Conservation (phyloP, 1,140 invertebrate genomes). For the Armadillidium nasatum region DNA sequence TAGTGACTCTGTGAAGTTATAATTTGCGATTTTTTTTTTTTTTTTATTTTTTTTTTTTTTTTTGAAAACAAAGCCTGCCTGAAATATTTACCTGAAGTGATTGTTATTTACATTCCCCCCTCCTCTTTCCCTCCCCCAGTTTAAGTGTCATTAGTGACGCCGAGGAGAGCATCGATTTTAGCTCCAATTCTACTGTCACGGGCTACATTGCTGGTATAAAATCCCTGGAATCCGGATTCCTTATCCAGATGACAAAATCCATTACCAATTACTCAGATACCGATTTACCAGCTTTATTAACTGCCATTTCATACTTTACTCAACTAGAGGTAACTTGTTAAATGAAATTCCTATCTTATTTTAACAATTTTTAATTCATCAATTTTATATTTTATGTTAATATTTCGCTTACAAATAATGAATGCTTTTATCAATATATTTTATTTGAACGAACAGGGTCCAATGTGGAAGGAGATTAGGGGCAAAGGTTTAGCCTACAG, state of each 20-base stretch:
- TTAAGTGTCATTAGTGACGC: neutral
- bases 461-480: slow-evolving; percentile 78
- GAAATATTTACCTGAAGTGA: no score
- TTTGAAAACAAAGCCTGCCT: no score
- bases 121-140: no score
- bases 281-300: slow-evolving; percentile 66
- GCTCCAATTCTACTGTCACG: slow-evolving; percentile 29
- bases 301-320: slow-evolving; percentile 78
- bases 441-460: slow-evolving; percentile 59
- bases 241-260: slow-evolving; percentile 62
- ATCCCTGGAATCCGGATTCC: slow-evolving; percentile 71
- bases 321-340: slow-evolving; percentile 65
- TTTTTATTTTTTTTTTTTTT: no score
- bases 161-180: neutral
- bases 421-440: neutral
- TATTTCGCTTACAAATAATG: no score
- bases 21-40: no score
- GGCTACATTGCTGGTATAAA: slow-evolving; percentile 72
- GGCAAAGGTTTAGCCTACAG: slow-evolving; percentile 79
- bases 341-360: no score
- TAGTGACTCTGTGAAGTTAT: no score
- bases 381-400: no score
- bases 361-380: no score
- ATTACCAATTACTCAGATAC: slow-evolving; percentile 61
- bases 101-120: no score